Percentiles rank a stretch among this genome's conserved stretches.
Conservation (phyloP, 2,113 vertebrate species). For the Collichthys lucidus region DNA sequence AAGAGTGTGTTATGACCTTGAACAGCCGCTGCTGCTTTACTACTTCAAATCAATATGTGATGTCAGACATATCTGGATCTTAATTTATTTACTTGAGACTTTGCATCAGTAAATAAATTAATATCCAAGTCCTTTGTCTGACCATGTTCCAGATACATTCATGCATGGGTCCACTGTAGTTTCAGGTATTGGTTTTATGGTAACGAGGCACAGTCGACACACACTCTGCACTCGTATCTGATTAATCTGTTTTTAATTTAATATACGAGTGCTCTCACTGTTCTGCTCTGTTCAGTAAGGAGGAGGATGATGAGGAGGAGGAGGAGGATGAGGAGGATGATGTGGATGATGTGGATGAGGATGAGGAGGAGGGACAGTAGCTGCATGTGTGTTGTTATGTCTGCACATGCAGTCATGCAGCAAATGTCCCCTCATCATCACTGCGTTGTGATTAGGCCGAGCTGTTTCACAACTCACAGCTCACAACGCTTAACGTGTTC, state of each 20-base stretch:
- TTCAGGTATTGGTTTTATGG: constrained; percentile 12
- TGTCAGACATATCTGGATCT: neutral
- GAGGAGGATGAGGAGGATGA: neutral
- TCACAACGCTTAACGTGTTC: constrained; percentile 3
- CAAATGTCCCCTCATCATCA: constrained; percentile 41
- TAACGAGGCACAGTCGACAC: neutral
- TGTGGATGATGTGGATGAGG: too few relatives aligned
- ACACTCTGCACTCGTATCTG: neutral
- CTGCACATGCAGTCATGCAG: constrained; percentile 46
- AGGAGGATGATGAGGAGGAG: neutral
- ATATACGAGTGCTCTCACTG: constrained; percentile 4
- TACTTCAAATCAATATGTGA: constrained; percentile 30
- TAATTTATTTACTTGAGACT: constrained; percentile 5
- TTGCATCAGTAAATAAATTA: constrained; percentile 11
- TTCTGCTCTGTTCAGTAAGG: constrained; percentile 1
- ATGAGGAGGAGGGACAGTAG: neutral
- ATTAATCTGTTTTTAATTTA: constrained; percentile 45
- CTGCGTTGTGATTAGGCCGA: constrained; percentile 24
- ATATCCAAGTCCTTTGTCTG: constrained; percentile 2
- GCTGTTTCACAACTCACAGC: constrained; percentile 49
- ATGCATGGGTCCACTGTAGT: neutral
- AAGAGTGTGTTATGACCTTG: constrained; percentile 38
- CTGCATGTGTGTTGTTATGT: neutral
- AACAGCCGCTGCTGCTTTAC: constrained; percentile 33
- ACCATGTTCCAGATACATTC: neutral